phyloP scores from a whole-genome alignment of 2,888 invertebrate genomes.

The Apodemia zela region DNA sequence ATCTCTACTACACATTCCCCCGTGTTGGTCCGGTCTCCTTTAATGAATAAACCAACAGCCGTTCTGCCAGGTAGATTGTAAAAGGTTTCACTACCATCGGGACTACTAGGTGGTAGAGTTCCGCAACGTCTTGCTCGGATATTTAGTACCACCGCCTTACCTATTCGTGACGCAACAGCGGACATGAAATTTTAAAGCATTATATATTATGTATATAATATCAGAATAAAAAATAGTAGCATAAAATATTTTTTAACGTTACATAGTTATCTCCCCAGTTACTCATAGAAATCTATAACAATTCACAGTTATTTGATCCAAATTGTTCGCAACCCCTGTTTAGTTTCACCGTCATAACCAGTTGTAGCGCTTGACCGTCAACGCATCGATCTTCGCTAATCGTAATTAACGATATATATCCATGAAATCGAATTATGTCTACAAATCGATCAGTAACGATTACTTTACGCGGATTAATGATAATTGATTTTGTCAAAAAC shows the following conservation, averaged over 20 bases:
- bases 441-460: slow-evolving; percentile 56
- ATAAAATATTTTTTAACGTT: slow-evolving; percentile 22
- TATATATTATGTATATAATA: no score
- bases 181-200: no score
- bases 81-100: no score
- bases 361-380: slow-evolving; percentile 47
- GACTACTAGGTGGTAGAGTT: no score
- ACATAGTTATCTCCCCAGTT: slow-evolving; percentile 27
- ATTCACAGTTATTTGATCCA: slow-evolving; percentile 40
- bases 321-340: slow-evolving; percentile 61
- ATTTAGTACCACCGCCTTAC: no score
- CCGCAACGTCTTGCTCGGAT: no score
- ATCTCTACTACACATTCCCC: no score
- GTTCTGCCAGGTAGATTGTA: no score
- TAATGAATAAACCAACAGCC: no score
- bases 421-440: slow-evolving; percentile 69
- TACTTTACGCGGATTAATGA: slow-evolving; percentile 33
- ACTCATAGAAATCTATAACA: neutral
- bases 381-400: slow-evolving; percentile 64
- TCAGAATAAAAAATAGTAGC: no score
- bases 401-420: slow-evolving; percentile 67
- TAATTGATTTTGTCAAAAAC: slow-evolving; percentile 38
- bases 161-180: no score
- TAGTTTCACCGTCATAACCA: slow-evolving; percentile 68
- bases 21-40: no score